Conservation (phyloP, 2,113 vertebrate genomes). For the Megalops atlanticus region DNA sequence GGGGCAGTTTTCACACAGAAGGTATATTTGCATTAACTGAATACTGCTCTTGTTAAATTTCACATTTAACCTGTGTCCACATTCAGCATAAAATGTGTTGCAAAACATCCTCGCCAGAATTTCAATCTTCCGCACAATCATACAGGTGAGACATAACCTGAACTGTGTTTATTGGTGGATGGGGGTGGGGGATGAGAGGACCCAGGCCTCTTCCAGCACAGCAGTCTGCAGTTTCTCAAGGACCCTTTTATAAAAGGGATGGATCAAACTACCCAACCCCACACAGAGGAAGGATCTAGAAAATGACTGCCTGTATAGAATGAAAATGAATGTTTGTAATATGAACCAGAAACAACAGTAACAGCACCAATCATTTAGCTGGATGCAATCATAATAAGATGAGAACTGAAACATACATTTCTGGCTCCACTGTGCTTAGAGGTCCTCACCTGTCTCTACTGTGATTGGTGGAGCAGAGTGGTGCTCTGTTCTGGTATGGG, state of each 20-base stretch:
- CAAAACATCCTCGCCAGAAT: neutral
- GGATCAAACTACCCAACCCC: neutral
- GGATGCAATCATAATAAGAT: neutral
- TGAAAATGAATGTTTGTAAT: neutral
- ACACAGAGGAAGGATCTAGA: neutral
- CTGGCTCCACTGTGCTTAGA: neutral
- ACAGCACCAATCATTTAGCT: neutral
- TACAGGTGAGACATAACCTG: no score
- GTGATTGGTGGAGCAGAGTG: neutral
- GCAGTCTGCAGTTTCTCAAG: neutral
- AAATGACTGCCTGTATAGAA: neutral
- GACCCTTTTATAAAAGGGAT: neutral
- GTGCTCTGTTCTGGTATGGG: neutral
- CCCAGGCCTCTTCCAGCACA: no score
- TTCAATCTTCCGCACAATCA: neutral
- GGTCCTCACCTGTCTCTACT: neutral
- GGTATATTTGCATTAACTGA: neutral
- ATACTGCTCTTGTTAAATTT: neutral
- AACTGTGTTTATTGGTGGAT: neutral
- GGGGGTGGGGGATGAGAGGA: no score
- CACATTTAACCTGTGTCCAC: neutral
- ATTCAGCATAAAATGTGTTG: neutral
- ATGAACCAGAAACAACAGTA: neutral
- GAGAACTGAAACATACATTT: neutral
- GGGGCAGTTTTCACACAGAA: neutral